Conservation (phyloP, 2,888 invertebrate species). For the Agelastica alni region DNA sequence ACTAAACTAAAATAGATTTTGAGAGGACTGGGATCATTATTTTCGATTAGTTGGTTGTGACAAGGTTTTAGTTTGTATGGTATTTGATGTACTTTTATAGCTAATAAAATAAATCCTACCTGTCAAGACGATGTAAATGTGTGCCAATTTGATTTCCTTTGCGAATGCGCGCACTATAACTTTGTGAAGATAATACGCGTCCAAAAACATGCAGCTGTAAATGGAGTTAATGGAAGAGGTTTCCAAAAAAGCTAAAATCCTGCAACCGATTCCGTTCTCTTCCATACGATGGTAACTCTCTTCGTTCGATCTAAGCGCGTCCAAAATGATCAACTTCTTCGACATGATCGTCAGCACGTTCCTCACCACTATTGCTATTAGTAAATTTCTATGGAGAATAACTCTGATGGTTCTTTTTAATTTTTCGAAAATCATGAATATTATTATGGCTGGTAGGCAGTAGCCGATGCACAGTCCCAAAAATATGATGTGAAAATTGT, state of each 20-base stretch:
- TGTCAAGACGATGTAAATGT: slow-evolving; percentile 18
- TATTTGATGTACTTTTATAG: too few species aligned
- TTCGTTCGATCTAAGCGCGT: slow-evolving; percentile 58
- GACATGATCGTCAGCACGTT: slow-evolving; percentile 64
- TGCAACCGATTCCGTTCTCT: slow-evolving; percentile 60
- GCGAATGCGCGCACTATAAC: slow-evolving; percentile 68
- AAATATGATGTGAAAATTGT: slow-evolving; percentile 61
- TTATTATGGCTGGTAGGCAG: slow-evolving; percentile 63
- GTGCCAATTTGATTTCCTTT: slow-evolving; percentile 48
- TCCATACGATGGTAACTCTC: slow-evolving; percentile 58
- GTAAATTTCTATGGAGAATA: slow-evolving; percentile 64
- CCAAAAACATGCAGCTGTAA: slow-evolving; percentile 71
- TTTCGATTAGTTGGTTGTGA: too few species aligned
- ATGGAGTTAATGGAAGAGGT: slow-evolving; percentile 63
- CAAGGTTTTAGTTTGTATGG: too few species aligned
- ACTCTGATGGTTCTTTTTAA: slow-evolving; percentile 59
- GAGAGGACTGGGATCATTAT: too few species aligned
- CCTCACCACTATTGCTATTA: slow-evolving; percentile 60
- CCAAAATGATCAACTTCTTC: slow-evolving; percentile 63
- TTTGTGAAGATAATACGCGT: slow-evolving; percentile 69
- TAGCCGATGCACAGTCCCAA: slow-evolving; percentile 60
- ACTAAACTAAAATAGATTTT: too few species aligned
- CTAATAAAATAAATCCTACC: too few species aligned
- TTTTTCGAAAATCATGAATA: slow-evolving; percentile 62
- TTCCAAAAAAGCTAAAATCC: slow-evolving; percentile 62